These are phyloP conservation scores for Rugalucina vietnamica DNA, from an alignment of 2,888 invertebrate genomes.

Conservation along the genomic window DNA sequence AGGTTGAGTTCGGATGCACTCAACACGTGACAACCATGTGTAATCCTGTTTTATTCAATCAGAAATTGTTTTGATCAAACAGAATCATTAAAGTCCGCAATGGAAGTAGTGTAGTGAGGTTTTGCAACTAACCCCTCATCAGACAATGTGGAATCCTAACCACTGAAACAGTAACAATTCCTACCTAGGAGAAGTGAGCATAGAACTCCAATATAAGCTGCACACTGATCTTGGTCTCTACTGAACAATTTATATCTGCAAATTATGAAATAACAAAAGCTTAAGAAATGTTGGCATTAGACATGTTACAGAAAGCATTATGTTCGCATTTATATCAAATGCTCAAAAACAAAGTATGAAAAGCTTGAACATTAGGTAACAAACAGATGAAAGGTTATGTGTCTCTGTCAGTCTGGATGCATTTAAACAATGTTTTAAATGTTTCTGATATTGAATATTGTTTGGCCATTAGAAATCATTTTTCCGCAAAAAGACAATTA, in stretches of 20 bases:
- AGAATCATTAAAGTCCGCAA: no score
- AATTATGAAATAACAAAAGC: no score
- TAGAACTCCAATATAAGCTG: neutral
- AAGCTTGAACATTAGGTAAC: neutral
- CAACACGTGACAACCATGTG: no score
- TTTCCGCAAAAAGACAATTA: neutral
- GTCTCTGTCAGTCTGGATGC: neutral
- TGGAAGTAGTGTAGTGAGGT: no score
- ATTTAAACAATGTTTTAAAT: no score
- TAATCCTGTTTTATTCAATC: no score
- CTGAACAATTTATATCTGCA: neutral
- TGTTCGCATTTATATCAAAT: neutral
- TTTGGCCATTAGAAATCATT: neutral
- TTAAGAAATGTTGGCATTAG: neutral
- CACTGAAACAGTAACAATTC: no score
- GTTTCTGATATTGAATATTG: no score
- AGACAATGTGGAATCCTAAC: no score
- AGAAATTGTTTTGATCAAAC: no score
- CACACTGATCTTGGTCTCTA: neutral
- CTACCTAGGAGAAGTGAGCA: neutral
- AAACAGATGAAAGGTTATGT: neutral
- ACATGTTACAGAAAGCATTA: neutral
- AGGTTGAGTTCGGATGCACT: no score
- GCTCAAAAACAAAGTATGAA: neutral
- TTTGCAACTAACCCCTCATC: no score